Evolutionary conservation across 2,113 vertebrate species (phyloP).

Genomic region (Glareola pratincola): DNA sequence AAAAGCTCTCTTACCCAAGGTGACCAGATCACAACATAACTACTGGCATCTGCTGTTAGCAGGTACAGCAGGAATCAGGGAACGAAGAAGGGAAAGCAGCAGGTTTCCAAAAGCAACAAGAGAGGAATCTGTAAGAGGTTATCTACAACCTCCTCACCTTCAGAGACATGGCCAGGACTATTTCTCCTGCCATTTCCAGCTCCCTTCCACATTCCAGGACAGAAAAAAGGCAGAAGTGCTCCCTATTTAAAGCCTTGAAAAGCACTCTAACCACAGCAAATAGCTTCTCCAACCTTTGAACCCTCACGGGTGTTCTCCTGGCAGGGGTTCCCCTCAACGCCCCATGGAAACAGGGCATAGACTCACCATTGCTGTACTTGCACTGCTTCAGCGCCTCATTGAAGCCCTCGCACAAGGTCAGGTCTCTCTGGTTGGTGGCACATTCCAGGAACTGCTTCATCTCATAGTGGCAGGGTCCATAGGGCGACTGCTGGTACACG

Average conservation of each 20-base stretch:
- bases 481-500: constrained; percentile 49
- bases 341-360: rapidly evolving
- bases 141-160: neutral
- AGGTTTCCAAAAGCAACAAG: neutral
- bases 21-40: too few species aligned
- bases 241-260: neutral
- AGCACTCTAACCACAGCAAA: rapidly evolving
- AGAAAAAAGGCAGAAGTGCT: rapidly evolving
- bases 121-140: rapidly evolving
- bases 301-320: rapidly evolving
- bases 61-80: rapidly evolving
- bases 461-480: constrained; percentile 88
- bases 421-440: constrained; percentile 84
- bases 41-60: too few species aligned
- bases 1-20: neutral
- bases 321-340: neutral
- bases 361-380: constrained; percentile 84
- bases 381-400: constrained; percentile 93
- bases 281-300: rapidly evolving
- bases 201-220: neutral
- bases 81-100: neutral
- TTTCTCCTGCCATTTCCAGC: neutral
- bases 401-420: constrained; percentile 91
- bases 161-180: rapidly evolving
- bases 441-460: constrained; percentile 93